Conservation (phyloP, 1,140 invertebrate species). For the Helicoverpa zea region DNA sequence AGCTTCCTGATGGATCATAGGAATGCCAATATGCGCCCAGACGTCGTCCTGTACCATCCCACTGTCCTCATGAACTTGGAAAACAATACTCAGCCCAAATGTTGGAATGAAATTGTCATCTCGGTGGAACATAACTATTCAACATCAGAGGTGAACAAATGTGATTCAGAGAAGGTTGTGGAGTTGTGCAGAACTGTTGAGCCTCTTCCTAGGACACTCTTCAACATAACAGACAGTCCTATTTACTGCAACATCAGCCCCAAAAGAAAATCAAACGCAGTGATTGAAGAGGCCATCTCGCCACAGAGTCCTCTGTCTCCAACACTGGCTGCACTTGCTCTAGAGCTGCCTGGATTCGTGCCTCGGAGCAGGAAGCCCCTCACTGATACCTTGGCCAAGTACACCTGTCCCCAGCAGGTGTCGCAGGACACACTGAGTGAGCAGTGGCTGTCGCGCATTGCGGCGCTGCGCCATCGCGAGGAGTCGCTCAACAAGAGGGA, state of each 20-base stretch:
- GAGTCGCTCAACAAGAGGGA: constrained; percentile 82
- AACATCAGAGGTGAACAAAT: constrained; percentile 72
- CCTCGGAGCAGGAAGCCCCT: constrained; percentile 76
- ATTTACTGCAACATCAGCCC: constrained; percentile 75
- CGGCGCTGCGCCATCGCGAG: constrained; percentile 79
- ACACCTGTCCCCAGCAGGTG: constrained; percentile 75
- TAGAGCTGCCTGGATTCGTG: constrained; percentile 84
- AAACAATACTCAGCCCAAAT: constrained; percentile 58
- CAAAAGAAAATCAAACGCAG: constrained; percentile 57
- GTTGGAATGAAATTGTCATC: constrained; percentile 70
- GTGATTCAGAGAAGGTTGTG: constrained; percentile 81
- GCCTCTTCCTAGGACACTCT: constrained; percentile 68
- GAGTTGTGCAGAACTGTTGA: constrained; percentile 70
- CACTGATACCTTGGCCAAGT: constrained; percentile 67
- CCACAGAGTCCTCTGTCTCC: constrained; percentile 72
- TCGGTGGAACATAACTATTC: constrained; percentile 59
- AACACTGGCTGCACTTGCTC: constrained; percentile 78
- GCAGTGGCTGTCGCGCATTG: constrained; percentile 83
- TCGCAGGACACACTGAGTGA: constrained; percentile 82
- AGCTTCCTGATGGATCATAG: constrained; percentile 74
- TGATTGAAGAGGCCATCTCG: constrained; percentile 56
- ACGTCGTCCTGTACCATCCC: constrained; percentile 82
- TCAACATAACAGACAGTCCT: constrained; percentile 67
- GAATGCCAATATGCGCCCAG: constrained; percentile 70
- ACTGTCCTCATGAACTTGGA: constrained; percentile 80